Evolutionary conservation across 2,888 invertebrate species (phyloP).

Genomic region (Drosophila gaucha): DNA sequence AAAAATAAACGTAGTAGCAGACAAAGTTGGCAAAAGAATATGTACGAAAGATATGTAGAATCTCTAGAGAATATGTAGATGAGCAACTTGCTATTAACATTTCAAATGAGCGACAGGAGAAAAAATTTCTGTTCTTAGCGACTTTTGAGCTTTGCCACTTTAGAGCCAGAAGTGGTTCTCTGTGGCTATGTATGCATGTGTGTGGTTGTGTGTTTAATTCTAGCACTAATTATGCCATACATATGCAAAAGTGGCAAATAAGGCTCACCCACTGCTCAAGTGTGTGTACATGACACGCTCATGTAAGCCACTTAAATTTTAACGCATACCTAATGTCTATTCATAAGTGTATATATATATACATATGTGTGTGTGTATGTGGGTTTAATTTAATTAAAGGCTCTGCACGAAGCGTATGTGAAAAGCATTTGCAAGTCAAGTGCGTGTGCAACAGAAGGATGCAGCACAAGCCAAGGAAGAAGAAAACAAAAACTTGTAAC

Average conservation of each 20-base stretch:
- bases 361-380: slow-evolving; percentile 1
- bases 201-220: slow-evolving; percentile 58
- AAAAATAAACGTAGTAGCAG: slow-evolving; percentile 36
- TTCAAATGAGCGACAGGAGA: slow-evolving; percentile 63
- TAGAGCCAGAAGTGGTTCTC: slow-evolving; percentile 43
- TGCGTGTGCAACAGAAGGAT: slow-evolving; percentile 39
- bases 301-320: slow-evolving; percentile 76
- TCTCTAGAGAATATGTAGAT: slow-evolving; percentile 25
- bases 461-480: slow-evolving; percentile 10
- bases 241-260: slow-evolving; percentile 78
- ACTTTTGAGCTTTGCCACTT: slow-evolving; percentile 69
- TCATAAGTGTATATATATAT: slow-evolving; percentile 48
- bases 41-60: not conserved
- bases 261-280: slow-evolving; percentile 50
- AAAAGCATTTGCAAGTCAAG: slow-evolving; percentile 76
- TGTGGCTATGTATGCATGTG: slow-evolving; percentile 8
- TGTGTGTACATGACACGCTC: slow-evolving; percentile 67
- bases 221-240: slow-evolving; percentile 79
- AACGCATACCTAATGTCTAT: slow-evolving; percentile 76
- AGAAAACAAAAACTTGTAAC: not conserved
- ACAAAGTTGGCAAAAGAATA: slow-evolving; percentile 14
- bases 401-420: slow-evolving; percentile 54
- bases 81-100: slow-evolving; percentile 63
- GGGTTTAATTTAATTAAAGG: slow-evolving; percentile 73
- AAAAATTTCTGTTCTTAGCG: slow-evolving; percentile 24